These are phyloP conservation scores for Campodea augens DNA, from an alignment of 1,140 invertebrate genomes.

Conservation along the genomic window DNA sequence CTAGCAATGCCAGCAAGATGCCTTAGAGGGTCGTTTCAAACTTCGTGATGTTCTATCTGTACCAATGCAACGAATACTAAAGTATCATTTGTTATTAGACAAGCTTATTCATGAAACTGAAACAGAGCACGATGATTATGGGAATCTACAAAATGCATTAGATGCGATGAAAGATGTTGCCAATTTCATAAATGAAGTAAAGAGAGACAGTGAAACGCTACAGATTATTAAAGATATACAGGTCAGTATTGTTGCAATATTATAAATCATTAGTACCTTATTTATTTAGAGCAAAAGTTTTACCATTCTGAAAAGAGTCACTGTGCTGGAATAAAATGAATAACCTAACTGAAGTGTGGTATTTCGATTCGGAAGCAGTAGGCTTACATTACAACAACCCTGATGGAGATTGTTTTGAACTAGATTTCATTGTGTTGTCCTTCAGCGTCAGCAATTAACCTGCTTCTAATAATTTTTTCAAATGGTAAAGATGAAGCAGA, in stretches of 20 bases:
- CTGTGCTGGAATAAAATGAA: neutral
- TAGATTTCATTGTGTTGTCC: too few relatives aligned
- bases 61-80: slow-evolving; percentile 93
- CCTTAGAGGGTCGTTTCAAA: slow-evolving; percentile 88
- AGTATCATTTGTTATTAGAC: slow-evolving; percentile 84
- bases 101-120: slow-evolving; percentile 84
- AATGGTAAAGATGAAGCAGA: too few relatives aligned
- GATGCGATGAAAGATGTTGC: slow-evolving; percentile 94
- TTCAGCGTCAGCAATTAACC: too few relatives aligned
- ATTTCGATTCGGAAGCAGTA: neutral
- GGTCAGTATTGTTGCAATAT: slow-evolving; percentile 21
- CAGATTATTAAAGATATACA: slow-evolving; percentile 80
- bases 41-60: slow-evolving; percentile 85
- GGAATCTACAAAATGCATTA: slow-evolving; percentile 63
- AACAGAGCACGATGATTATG: slow-evolving; percentile 62
- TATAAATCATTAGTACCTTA: neutral
- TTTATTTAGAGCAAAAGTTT: too few relatives aligned
- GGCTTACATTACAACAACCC: too few relatives aligned
- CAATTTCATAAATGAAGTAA: slow-evolving; percentile 96
- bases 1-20: slow-evolving; percentile 75
- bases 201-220: slow-evolving; percentile 81
- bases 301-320: neutral
- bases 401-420: too few relatives aligned
- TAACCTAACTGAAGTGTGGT: neutral
- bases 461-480: too few relatives aligned